Base-by-base conservation (phyloP, 2,888 invertebrate species). In the Cetonia aurata region DNA sequence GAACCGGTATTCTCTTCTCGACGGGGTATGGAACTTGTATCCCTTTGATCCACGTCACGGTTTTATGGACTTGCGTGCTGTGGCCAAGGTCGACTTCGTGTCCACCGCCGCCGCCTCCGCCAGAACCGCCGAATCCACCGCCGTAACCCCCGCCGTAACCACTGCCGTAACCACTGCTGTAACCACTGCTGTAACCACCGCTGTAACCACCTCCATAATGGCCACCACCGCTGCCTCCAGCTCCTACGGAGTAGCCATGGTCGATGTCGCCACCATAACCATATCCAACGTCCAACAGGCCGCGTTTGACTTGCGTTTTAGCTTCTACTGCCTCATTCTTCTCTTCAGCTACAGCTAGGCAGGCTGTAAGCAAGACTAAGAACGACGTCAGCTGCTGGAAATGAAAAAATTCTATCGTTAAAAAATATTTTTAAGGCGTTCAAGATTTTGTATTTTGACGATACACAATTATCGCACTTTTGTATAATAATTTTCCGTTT, bases 291-390 rank as follows among this genome's bases (percentile, higher is more conserved):
- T 91, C 90, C 71, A 92, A 87, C 78, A 94, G 89, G 76, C 94
- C 94, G 77, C 94, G 92, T 85, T 94, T 94, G 86, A 92, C 92
- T 83, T 93, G 88, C 84, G 93, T 93, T 88, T 94, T 93, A 75
- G 91, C 92, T 57, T 71, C 77, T 46, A 69, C 72, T 53, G 73
- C 73, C 83, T 89, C 89, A 87, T 90, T 89, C 87, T 88, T 88
- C 83, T 89, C 88, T 83, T 89, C 88, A 84, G 91, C 90, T 87
- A 90, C 89, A 78, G 89, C 92, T 80, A 65, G 48, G 67, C 86
- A 50, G 85, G 75, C 91, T 90, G 84, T 87, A 53, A 70, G 66
- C 53, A 93, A 91, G 85, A 88, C 87, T 87, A 93, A 89, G 87
- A 93, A 88, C 86, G 89, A 89, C 86, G 92, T 86, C 85, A 89